Evolutionary conservation across 1,140 invertebrate genomes (phyloP).

Genomic region (Drosophila ficusphila): DNA sequence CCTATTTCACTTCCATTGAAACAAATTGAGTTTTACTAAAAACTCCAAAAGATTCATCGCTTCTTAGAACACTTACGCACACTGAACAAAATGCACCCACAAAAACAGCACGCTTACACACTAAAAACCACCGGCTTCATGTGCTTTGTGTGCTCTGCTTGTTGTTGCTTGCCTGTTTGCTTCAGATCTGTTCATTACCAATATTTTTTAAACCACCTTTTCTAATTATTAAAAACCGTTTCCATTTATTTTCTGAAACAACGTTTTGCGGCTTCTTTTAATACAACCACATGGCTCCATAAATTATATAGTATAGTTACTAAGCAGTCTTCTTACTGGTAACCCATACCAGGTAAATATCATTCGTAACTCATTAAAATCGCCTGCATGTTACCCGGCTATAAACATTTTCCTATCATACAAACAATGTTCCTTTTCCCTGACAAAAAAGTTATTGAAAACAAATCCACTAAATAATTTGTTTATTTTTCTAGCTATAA

Average conservation of each 20-base stretch:
- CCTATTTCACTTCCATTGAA: constrained; percentile 27
- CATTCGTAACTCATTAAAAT: constrained; percentile 13
- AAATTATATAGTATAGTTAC: constrained; percentile 70
- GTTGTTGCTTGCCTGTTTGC: constrained; percentile 83
- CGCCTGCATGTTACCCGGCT: constrained; percentile 10
- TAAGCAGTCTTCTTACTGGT: constrained; percentile 72
- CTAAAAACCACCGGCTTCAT: constrained; percentile 26
- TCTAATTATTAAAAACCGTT: constrained; percentile 27
- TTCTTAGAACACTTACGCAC: constrained; percentile 12
- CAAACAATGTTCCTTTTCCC: not conserved
- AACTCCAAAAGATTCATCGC: constrained; percentile 2
- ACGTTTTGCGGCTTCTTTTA: constrained; percentile 42
- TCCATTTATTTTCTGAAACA: constrained; percentile 40
- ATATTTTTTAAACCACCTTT: constrained; percentile 11
- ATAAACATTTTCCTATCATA: not conserved
- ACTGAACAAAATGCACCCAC: constrained; percentile 21
- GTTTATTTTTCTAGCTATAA: constrained; percentile 64
- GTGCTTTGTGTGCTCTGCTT: constrained; percentile 75
- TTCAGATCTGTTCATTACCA: constrained; percentile 65
- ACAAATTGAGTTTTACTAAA: not conserved
- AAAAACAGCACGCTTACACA: constrained; percentile 6
- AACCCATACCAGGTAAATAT: constrained; percentile 77
- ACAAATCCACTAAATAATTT: constrained; percentile 14
- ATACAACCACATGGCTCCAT: constrained; percentile 22
- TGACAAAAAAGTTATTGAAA: not conserved